Evolutionary conservation across 2,888 invertebrate species (phyloP).

Genomic region (Dione juno): DNA sequence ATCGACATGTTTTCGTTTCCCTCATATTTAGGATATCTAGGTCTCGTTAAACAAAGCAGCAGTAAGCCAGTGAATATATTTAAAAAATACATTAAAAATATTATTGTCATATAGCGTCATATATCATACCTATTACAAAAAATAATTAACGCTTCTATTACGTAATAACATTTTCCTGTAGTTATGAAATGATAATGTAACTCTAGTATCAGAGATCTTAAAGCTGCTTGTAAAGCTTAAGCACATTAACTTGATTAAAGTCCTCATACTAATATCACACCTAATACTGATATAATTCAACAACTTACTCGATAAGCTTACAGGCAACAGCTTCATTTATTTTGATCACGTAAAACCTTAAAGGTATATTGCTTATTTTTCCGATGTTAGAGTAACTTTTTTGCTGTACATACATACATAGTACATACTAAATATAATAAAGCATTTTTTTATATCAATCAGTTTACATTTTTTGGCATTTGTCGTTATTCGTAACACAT

Average conservation of each 20-base stretch:
- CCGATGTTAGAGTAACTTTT: not conserved
- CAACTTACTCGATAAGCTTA: constrained; percentile 52
- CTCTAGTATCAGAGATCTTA: constrained; percentile 52
- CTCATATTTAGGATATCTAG: too few relatives aligned
- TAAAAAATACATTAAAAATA: not conserved
- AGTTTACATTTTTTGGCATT: too few relatives aligned
- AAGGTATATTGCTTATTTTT: constrained; percentile 5
- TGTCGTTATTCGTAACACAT: too few relatives aligned
- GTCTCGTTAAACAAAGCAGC: not conserved
- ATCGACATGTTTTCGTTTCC: not conserved
- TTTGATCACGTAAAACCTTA: constrained; percentile 49
- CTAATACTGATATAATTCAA: constrained; percentile 40
- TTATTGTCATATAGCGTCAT: not conserved
- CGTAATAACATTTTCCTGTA: constrained; percentile 17
- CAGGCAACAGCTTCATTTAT: constrained; percentile 50
- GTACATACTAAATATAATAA: not conserved
- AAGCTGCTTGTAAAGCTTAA: constrained; percentile 46
- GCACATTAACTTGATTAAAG: constrained; percentile 56
- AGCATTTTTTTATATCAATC: too few relatives aligned
- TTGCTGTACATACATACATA: not conserved
- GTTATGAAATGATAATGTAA: constrained; percentile 23
- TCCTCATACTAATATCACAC: constrained; percentile 31
- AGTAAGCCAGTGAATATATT: not conserved
- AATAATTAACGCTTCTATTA: not conserved
- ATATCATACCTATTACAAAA: not conserved